Percentiles rank a stretch among this genome's conserved stretches.
Conservation (phyloP, 2,888 invertebrate species). For the Gastrophysa polygoni region DNA sequence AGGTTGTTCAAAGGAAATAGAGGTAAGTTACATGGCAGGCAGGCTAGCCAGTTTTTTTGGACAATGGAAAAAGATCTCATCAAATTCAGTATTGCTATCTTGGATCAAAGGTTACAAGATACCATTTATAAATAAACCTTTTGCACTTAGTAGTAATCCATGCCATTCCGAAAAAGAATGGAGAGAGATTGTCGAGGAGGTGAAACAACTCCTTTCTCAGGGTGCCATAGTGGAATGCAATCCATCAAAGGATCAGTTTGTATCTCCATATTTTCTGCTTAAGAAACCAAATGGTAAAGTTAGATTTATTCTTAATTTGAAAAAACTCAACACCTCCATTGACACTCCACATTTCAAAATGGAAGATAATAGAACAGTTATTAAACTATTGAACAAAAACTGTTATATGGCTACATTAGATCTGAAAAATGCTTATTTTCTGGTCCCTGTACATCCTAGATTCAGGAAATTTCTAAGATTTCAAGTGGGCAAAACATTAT, state of each 20-base stretch:
- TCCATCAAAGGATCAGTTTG: conserved; percentile 25
- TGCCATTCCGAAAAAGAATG: background rate
- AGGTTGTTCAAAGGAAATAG: conserved; percentile 1
- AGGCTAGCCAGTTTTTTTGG: background rate
- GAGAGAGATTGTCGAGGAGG: background rate
- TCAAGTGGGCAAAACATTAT: conserved; percentile 30
- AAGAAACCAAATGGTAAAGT: conserved; percentile 28
- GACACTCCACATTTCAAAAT: conserved; percentile 41
- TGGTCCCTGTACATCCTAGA: conserved; percentile 33
- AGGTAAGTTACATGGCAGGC: background rate
- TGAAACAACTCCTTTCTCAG: background rate
- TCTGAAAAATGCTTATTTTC: conserved; percentile 37
- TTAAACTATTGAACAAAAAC: conserved; percentile 29
- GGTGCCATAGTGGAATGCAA: conserved; percentile 18
- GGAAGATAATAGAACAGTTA: conserved; percentile 37
- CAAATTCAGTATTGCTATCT: background rate
- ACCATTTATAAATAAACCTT: background rate
- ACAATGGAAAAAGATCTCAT: conserved; percentile 1
- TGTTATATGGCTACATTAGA: conserved; percentile 30
- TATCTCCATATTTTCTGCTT: conserved; percentile 36
- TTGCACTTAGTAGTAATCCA: background rate
- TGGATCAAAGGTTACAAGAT: background rate
- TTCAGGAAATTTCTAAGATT: conserved; percentile 40
- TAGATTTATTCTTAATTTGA: conserved; percentile 42
- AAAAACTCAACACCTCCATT: conserved; percentile 34